Conservation (phyloP, 2,888 invertebrate species). For the Acanthopleura granulata region DNA sequence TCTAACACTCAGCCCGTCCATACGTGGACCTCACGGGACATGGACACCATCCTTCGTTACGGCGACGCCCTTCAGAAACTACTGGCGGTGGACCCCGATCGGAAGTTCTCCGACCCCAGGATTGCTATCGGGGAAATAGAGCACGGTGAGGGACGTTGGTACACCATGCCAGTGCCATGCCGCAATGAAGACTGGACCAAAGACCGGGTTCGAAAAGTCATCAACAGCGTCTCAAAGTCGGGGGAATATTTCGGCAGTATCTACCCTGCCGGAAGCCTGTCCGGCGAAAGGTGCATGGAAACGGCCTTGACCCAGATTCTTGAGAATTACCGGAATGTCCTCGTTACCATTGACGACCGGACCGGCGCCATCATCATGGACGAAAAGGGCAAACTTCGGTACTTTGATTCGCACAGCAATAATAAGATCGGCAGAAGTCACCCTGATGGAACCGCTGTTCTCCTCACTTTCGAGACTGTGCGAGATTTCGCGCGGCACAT, state of each 20-base stretch:
- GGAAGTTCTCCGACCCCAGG: not conserved
- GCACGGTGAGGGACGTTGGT: not conserved
- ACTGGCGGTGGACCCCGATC: not conserved
- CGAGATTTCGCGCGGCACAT: not conserved
- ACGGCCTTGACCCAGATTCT: not conserved
- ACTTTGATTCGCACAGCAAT: conserved; percentile 3
- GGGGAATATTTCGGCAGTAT: not conserved
- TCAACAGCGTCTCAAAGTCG: not conserved
- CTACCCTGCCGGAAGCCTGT: not conserved
- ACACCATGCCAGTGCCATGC: not conserved
- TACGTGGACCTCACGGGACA: not conserved
- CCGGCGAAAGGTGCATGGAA: not conserved
- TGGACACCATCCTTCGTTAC: not conserved
- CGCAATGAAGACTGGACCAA: not conserved
- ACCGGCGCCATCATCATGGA: not conserved
- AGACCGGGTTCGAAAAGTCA: not conserved
- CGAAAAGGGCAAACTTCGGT: not conserved
- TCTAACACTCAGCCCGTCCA: not conserved
- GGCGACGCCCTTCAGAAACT: not conserved
- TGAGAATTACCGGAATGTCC: not conserved
- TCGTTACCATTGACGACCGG: not conserved
- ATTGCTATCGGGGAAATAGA: not conserved
- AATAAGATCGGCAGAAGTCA: not conserved
- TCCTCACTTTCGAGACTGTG: not conserved
- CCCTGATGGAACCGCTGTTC: not conserved